phyloP scores from a whole-genome alignment of 2,797 vertebrate genomes.

The Vireo griseus region DNA sequence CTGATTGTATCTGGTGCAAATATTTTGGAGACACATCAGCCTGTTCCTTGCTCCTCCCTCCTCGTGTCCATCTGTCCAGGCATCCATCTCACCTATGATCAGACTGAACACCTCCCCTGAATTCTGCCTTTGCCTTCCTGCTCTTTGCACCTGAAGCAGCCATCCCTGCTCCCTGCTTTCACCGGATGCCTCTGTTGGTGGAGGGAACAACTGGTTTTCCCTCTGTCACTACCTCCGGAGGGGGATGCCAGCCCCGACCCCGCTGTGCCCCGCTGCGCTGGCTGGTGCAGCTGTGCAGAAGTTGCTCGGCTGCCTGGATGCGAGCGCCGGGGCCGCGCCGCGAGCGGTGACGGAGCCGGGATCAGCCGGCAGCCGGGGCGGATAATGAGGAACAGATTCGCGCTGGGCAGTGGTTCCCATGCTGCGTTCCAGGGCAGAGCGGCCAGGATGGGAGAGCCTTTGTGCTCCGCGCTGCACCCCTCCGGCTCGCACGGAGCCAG shows the following conservation, averaged over 20 bases:
- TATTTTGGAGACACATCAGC: background rate
- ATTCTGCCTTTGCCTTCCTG: fast-evolving
- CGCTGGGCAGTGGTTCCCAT: constrained; percentile 11
- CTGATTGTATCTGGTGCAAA: background rate
- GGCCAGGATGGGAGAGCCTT: constrained; percentile 13
- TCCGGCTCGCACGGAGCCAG: background rate
- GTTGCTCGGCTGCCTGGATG: background rate
- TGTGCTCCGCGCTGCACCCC: background rate
- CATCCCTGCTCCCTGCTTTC: background rate
- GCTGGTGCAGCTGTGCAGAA: background rate
- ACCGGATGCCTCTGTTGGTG: background rate
- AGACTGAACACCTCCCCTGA: background rate
- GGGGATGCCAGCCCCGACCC: background rate
- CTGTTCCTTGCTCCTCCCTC: background rate
- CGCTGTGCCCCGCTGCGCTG: fast-evolving
- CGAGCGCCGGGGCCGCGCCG: background rate
- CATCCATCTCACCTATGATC: background rate
- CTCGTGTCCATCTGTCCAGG: background rate
- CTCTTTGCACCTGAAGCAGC: background rate
- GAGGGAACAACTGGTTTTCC: background rate
- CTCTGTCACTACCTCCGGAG: background rate
- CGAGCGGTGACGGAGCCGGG: background rate
- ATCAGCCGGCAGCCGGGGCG: background rate
- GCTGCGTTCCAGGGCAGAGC: constrained; percentile 35
- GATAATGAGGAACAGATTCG: constrained; percentile 60